phyloP scores from a whole-genome alignment of 2,113 vertebrate species.

The Sorex fumeus region DNA sequence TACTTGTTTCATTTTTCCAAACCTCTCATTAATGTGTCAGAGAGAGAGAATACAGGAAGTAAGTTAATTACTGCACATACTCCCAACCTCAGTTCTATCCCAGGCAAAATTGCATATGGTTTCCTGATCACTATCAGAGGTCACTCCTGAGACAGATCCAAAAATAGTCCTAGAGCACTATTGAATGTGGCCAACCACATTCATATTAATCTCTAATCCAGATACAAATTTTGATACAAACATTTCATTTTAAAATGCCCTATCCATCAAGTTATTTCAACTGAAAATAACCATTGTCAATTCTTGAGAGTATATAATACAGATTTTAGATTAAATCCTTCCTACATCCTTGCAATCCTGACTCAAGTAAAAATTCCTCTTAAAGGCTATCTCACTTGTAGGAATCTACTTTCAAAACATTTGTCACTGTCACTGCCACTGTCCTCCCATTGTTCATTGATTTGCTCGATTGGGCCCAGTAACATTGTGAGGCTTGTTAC shows the following conservation, averaged over 20 bases:
- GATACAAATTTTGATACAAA: not conserved
- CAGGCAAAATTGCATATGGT: too few relatives aligned
- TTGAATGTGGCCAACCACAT: too few relatives aligned
- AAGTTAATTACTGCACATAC: too few relatives aligned
- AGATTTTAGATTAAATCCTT: not conserved
- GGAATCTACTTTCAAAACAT: constrained; percentile 63
- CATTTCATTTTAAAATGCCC: constrained; percentile 2
- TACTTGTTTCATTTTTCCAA: not conserved
- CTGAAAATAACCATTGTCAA: not conserved
- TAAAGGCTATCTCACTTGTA: too few relatives aligned
- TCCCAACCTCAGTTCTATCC: too few relatives aligned
- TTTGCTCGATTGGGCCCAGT: too few relatives aligned
- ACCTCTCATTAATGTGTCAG: not conserved
- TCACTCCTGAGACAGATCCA: too few relatives aligned
- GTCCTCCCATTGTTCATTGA: not conserved
- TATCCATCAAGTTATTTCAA: not conserved
- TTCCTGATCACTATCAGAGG: too few relatives aligned
- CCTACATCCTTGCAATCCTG: not conserved
- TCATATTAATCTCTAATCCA: not conserved
- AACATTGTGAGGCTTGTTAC: too few relatives aligned
- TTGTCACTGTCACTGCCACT: constrained; percentile 76
- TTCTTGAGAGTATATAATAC: not conserved
- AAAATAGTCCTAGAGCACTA: too few relatives aligned
- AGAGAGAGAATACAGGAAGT: too few relatives aligned
- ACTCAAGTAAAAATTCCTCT: too few relatives aligned